Conservation (phyloP, 2,797 vertebrate genomes). For the Toxotes lorentzi region DNA sequence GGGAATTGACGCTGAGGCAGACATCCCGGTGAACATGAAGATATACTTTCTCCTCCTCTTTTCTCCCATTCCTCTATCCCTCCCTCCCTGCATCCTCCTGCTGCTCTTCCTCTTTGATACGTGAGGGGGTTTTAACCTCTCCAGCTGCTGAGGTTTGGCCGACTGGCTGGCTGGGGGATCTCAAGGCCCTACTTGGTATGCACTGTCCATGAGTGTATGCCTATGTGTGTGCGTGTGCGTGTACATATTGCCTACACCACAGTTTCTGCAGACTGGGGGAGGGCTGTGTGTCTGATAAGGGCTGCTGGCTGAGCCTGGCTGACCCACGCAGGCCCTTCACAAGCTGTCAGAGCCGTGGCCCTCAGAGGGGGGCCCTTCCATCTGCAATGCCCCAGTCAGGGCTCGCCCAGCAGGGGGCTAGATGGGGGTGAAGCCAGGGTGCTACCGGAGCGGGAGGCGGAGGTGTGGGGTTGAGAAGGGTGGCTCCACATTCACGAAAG, state of each 20-base stretch:
- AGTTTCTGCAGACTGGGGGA: conserved; percentile 76
- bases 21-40: conserved; percentile 86
- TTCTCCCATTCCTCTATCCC: conserved; percentile 70
- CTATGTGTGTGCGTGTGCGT: conserved; percentile 35
- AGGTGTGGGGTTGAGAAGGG: conserved; percentile 65
- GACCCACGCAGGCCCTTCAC: conserved; percentile 85
- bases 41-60: conserved; percentile 84
- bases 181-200: conserved; percentile 87
- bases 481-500: conserved; percentile 73
- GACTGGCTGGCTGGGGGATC: conserved; percentile 80
- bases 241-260: conserved; percentile 78
- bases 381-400: conserved; percentile 83
- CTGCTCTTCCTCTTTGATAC: conserved; percentile 86
- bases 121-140: conserved; percentile 88
- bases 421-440: conserved; percentile 76
- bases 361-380: conserved; percentile 85
- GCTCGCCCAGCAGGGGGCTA: conserved; percentile 82
- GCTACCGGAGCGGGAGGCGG: conserved; percentile 71
- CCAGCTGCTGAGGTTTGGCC: conserved; percentile 86
- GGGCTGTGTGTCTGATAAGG: conserved; percentile 85
- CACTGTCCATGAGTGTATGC: conserved; percentile 72
- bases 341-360: conserved; percentile 87
- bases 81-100: conserved; percentile 75
- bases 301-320: conserved; percentile 83
- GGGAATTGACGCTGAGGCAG: conserved; percentile 86